Base-by-base conservation (phyloP, 2,797 vertebrate genomes). In the Amphiprion clarkii region DNA sequence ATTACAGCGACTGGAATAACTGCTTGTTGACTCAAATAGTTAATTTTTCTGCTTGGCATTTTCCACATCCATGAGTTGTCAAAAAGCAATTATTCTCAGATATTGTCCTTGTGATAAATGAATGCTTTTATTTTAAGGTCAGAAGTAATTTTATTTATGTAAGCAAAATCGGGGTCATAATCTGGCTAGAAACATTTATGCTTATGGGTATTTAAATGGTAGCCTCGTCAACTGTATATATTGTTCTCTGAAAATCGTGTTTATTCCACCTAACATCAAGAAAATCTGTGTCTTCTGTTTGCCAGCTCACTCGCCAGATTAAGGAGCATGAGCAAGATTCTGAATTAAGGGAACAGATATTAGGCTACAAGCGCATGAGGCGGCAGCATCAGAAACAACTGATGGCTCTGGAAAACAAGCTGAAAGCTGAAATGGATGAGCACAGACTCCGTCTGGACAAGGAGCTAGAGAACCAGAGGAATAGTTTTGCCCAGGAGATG, bases 301-400 rank as follows among this genome's bases (percentile, higher is more conserved):
- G 9, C 51, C 92, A 99, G 98, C 98, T 99, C 88, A 99, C 98
- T 29, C 97, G 98, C 82, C 98, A 99, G 92, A 99, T 99, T 86
- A 99, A 99, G 92, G 98, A 99, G 82, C 98, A 99, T 1, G 98
- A 99, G 83, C 98, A 99, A 85, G 97, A 99, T 88, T 99, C 97
- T 0, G 98, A 99, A 85, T 95, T 99, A 76, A 95, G 98, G 71
- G 98, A 99, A 88, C 98, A 99, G 91, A 99, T 99, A 94, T 95
- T 98, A 73, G 98, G 98, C 76, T 99, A 99, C 88, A 99, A 99
- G 88, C 96, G 98, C 81, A 99, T 99, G 98, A 96, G 98, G 68
- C 92, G 98, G 82, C 98, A 99, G 89, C 98, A 99, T 93, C 98
- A 99, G 94, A 99, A 99, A 81, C 98, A 99, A 71, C 94, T 99